Base-by-base conservation (phyloP, 1,140 invertebrate genomes). In the Ceratoteleas bidentatus region DNA sequence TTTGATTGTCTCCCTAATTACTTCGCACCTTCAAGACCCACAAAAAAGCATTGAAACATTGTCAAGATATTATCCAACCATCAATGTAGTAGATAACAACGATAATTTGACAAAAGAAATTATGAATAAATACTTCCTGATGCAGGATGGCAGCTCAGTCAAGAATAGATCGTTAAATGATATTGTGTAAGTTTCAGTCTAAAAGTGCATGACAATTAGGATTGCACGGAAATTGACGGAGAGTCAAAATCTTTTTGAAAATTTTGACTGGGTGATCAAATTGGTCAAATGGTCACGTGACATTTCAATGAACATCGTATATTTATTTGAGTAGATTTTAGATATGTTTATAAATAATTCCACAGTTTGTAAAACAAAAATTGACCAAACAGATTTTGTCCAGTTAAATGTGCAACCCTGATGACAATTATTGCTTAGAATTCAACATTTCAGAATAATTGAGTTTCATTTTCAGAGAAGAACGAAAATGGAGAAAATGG, bases 401-500 rank as follows among this genome's bases (percentile, higher is more conserved):
- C n/a, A n/a, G n/a, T n/a, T n/a, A n/a, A n/a, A n/a, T n/a, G n/a
- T n/a, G n/a, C n/a, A n/a, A n/a, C n/a, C n/a, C n/a, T n/a, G n/a
- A n/a, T n/a, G n/a, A n/a, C n/a, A n/a, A n/a, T n/a, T n/a, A n/a
- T n/a, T n/a, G n/a, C n/a, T n/a, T n/a, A n/a, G 33, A 56, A 56
- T 36, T 3, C 11, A 56, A 56, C 5, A 32, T n/a, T n/a, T n/a
- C n/a, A n/a, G n/a, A n/a, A n/a, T n/a, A n/a, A n/a, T n/a, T n/a
- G n/a, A n/a, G n/a, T n/a, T n/a, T n/a, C 1, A 45, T 80, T 78
- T 45, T 54, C 84, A 98, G 97, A 40, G 94, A 97, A 78, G 98
- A 99, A 92, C 93, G 97, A 58, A 95, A 98, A 87, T 99, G 98
- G 98, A 93, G 99, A 73, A 94, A 95, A 87, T 99, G 99, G 99